phyloP scores from a whole-genome alignment of 2,113 vertebrate species.

The Progne subis region DNA sequence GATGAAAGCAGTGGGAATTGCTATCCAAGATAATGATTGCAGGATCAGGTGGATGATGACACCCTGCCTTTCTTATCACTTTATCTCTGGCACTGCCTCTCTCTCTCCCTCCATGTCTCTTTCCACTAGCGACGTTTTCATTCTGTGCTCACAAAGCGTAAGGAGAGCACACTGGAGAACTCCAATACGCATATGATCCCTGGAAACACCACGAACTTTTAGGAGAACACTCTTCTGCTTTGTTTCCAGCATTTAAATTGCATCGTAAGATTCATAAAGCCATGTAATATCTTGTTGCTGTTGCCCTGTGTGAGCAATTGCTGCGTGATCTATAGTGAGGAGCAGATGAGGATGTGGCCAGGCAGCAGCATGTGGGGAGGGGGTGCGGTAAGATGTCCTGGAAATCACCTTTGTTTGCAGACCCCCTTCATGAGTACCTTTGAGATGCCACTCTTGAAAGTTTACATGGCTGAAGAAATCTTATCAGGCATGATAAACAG shows the following conservation, averaged over 20 bases:
- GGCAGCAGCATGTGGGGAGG: not conserved
- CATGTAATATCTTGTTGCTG: not conserved
- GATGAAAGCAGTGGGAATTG: conserved; percentile 49
- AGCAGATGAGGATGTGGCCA: not conserved
- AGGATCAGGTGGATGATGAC: conserved; percentile 5
- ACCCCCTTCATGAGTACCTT: not conserved
- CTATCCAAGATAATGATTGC: not conserved
- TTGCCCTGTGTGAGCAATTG: not conserved
- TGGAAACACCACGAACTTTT: not conserved
- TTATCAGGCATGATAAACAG: not conserved
- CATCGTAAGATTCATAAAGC: not conserved
- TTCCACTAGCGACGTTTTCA: not conserved
- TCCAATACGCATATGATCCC: not conserved
- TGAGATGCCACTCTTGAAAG: not conserved
- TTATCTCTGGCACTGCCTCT: not conserved
- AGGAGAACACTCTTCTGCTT: not conserved
- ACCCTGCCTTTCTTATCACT: not conserved
- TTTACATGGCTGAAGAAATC: not conserved
- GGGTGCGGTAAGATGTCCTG: not conserved
- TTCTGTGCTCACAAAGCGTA: not conserved
- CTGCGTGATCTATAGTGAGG: not conserved
- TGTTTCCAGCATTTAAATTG: not conserved
- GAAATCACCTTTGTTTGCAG: not conserved
- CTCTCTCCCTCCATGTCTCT: not conserved
- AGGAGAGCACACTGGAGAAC: not conserved